Conservation (phyloP, 2,888 invertebrate genomes). For the Heliconius sara region DNA sequence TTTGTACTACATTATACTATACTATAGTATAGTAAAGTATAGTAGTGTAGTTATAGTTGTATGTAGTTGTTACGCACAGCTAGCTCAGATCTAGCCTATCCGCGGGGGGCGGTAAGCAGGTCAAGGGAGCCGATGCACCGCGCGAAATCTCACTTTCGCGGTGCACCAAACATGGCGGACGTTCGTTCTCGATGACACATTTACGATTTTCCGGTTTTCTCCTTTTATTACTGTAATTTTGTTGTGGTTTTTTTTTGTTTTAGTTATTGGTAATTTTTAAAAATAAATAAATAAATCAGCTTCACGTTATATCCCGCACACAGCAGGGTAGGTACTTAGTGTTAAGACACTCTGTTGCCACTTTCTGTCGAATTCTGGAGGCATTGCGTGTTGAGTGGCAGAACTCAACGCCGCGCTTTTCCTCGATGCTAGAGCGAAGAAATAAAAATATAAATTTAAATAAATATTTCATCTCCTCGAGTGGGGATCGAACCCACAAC, state of each 20-base stretch:
- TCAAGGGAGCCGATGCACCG: constrained; percentile 83
- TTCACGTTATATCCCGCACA: too few relatives aligned
- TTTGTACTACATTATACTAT: background rate
- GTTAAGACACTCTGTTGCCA: too few relatives aligned
- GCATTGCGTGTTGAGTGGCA: too few relatives aligned
- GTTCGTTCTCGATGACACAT: constrained; percentile 73
- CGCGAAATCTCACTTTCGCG: constrained; percentile 84
- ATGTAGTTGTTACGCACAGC: constrained; percentile 46
- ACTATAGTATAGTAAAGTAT: constrained; percentile 38
- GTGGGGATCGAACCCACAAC: too few relatives aligned
- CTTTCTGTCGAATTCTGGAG: too few relatives aligned
- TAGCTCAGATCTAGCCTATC: constrained; percentile 50
- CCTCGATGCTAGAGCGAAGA: too few relatives aligned
- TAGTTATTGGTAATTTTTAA: too few relatives aligned
- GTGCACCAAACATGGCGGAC: constrained; percentile 77
- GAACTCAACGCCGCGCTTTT: too few relatives aligned
- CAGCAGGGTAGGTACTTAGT: too few relatives aligned
- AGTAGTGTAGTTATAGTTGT: constrained; percentile 48
- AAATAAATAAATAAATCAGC: too few relatives aligned
- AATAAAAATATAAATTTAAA: too few relatives aligned
- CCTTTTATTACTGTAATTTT: constrained; percentile 30
- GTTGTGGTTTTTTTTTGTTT: background rate
- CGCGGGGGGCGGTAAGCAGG: constrained; percentile 72
- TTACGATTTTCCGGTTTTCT: constrained; percentile 55
- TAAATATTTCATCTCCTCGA: too few relatives aligned